Evolutionary conservation across 2,888 invertebrate species (phyloP).

Genomic region (Acheta domesticus): DNA sequence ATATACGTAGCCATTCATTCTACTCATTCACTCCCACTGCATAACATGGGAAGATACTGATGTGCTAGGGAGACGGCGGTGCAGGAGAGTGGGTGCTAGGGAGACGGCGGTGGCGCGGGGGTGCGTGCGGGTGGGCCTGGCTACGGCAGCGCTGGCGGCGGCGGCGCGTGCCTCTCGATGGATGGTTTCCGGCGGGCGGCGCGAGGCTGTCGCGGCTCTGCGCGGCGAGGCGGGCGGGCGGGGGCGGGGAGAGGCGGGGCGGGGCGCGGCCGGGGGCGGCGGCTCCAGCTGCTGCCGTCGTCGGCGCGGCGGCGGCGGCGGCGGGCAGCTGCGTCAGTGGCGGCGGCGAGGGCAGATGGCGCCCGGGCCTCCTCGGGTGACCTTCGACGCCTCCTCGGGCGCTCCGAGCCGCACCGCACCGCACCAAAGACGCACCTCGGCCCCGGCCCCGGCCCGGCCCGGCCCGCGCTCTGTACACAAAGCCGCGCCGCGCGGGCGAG

Average conservation of each 20-base stretch:
- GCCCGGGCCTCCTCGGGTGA: slow-evolving; percentile 5
- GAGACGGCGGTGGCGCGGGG: no score
- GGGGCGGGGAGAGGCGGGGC: neutral
- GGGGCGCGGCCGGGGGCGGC: neutral
- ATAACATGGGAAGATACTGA: no score
- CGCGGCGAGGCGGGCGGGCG: neutral
- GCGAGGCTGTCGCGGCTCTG: neutral
- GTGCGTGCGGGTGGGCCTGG: no score
- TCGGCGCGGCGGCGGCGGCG: neutral
- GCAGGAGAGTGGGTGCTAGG: no score
- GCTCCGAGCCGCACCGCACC: neutral
- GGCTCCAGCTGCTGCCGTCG: slow-evolving; percentile 4
- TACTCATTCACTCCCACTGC: no score
- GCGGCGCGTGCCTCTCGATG: neutral
- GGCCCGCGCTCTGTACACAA: neutral
- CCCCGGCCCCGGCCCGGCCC: neutral
- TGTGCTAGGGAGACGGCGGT: no score
- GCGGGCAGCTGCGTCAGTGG: neutral
- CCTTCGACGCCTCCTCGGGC: neutral
- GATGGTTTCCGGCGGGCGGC: neutral
- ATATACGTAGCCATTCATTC: no score
- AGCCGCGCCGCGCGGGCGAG: neutral
- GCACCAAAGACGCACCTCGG: neutral
- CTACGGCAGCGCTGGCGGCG: neutral
- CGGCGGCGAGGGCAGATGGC: neutral